These are phyloP conservation scores for Phoenicopterus ruber DNA, from an alignment of 2,113 vertebrate species.

Conservation along the genomic window DNA sequence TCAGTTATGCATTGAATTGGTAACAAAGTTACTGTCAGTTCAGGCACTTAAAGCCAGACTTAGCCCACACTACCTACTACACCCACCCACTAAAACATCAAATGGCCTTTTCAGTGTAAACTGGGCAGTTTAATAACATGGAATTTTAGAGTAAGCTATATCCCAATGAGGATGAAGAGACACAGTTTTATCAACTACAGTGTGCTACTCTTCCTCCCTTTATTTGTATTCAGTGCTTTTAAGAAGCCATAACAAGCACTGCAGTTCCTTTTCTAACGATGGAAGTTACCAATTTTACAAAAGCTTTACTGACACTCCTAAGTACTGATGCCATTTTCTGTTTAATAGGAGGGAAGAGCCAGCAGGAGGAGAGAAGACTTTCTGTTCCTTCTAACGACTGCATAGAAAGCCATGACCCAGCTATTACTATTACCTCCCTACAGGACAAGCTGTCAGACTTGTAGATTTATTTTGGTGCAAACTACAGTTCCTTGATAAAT, in stretches of 20 bases:
- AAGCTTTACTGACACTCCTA: neutral
- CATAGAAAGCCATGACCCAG: neutral
- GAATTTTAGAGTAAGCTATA: neutral
- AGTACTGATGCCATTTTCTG: neutral
- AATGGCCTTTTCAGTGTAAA: neutral
- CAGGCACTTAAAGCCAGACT: neutral
- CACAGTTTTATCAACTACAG: neutral
- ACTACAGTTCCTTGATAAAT: neutral
- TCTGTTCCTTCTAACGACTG: neutral
- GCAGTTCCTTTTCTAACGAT: neutral
- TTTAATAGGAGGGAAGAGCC: neutral
- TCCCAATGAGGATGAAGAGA: neutral
- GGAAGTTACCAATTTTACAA: neutral
- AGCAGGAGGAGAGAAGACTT: neutral
- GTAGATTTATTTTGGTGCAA: neutral
- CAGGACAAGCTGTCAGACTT: neutral
- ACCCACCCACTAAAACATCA: neutral
- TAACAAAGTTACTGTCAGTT: neutral
- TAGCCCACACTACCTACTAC: neutral
- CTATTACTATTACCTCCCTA: neutral
- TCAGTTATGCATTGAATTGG: neutral
- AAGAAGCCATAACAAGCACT: neutral
- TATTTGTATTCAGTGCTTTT: neutral
- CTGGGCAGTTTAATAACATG: neutral
- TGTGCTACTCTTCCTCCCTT: neutral